Percentiles rank a stretch among this genome's conserved stretches.
Conservation (phyloP, 2,797 vertebrate species). For the Gambusia yucatana region DNA sequence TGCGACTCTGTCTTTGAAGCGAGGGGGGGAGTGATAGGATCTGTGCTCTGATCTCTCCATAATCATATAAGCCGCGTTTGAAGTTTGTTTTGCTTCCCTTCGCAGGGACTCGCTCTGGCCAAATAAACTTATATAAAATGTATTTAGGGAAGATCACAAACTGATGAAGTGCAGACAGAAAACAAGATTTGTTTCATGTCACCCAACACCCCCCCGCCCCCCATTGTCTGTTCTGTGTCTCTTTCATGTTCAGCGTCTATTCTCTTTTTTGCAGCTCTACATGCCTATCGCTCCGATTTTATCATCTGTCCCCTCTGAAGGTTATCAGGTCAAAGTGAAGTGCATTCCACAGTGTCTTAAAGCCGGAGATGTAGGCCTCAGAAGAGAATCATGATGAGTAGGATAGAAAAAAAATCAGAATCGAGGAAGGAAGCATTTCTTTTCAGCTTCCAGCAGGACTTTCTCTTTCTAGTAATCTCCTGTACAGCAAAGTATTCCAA, state of each 20-base stretch:
- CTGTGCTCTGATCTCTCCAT: conserved; percentile 74
- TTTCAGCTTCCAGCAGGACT: background rate
- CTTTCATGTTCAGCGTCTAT: conserved; percentile 55
- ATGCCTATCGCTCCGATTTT: conserved; percentile 26
- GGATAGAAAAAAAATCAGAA: background rate
- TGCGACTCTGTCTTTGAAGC: conserved; percentile 61
- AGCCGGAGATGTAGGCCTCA: background rate
- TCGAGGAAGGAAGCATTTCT: background rate
- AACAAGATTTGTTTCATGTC: conserved; percentile 65
- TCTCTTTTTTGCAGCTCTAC: conserved; percentile 5
- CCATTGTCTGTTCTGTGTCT: conserved; percentile 40
- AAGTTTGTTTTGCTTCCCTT: conserved; percentile 73
- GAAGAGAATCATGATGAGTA: background rate
- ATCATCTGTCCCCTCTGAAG: conserved; percentile 39
- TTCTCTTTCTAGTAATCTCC: background rate
- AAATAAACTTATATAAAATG: conserved; percentile 70
- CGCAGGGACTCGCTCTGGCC: conserved; percentile 55
- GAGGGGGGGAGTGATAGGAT: conserved; percentile 68
- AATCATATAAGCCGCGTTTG: conserved; percentile 74
- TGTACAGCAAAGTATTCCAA: background rate
- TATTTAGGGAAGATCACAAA: conserved; percentile 66
- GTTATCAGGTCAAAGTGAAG: conserved; percentile 64
- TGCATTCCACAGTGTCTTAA: conserved; percentile 29
- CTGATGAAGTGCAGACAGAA: conserved; percentile 52
- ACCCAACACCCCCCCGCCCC: conserved; percentile 29